Evolutionary conservation across 2,797 vertebrate species (phyloP).

Genomic region (Oryzias sinensis): DNA sequence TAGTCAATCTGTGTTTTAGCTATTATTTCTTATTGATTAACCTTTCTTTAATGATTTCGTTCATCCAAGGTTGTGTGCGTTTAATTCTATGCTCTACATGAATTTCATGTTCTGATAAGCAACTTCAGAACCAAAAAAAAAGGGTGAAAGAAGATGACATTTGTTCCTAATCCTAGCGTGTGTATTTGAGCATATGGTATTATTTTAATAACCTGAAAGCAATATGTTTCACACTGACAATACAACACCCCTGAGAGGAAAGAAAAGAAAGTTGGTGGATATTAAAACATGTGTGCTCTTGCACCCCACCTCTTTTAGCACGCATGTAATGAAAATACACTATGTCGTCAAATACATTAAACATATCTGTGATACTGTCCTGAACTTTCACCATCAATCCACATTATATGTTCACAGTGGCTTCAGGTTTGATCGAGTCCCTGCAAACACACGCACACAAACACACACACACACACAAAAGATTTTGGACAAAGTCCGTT

Average conservation of each 20-base stretch:
- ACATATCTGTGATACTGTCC: neutral
- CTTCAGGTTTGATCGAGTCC: neutral
- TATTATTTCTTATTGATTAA: too few species aligned
- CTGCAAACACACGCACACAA: neutral
- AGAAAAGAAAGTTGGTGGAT: conserved; percentile 4
- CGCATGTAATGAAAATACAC: neutral
- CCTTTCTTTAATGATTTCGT: too few species aligned
- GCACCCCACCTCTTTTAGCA: neutral
- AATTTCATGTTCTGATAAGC: too few species aligned
- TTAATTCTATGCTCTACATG: neutral
- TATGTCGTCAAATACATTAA: neutral
- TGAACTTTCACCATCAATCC: neutral
- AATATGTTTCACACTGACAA: conserved; percentile 3
- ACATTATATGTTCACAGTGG: neutral
- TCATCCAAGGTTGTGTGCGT: too few species aligned
- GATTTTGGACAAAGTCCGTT: conserved; percentile 7
- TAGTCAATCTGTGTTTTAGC: too few species aligned
- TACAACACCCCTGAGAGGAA: neutral
- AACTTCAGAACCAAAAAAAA: too few species aligned
- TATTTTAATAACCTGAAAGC: conserved; percentile 5
- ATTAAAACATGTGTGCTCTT: neutral
- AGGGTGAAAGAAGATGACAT: neutral
- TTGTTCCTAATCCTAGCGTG: neutral
- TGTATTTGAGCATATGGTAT: conserved; percentile 2
- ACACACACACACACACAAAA: neutral